Base-by-base conservation (phyloP, 2,797 vertebrate genomes). In the Smutsia temminckii region DNA sequence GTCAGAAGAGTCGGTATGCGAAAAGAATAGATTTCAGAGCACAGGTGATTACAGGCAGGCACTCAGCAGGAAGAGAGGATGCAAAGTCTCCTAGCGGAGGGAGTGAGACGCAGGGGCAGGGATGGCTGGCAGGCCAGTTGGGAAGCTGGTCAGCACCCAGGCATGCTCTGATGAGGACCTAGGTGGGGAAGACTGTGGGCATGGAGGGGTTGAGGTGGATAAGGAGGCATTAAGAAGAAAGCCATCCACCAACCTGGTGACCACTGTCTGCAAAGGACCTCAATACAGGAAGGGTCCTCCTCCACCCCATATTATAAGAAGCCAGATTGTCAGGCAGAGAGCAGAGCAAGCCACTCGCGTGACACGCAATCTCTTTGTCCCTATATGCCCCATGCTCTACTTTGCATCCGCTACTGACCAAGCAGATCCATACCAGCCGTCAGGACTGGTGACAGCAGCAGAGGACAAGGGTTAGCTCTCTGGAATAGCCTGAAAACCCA, bases 401-500 rank as follows among this genome's bases (percentile, higher is more conserved):
- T 20, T 53, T 49, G 46, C 23, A 32, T 46, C 85, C 40, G 37
- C n/a, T 55, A 61, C 61, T 5, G 16, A 40, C 32, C 17, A 14
- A 66, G 57, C 8, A 2, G 37, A 85, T 97, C 83, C 3, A 96
- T 72, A 66, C 42, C 72, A 74, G 91, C 87, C 95, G 68, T 85
- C 63, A 32, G 83, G 69, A 53, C 57, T 18, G 8, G 64, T 21
- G 51, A 66, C 25, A 64, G 93, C 55, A 93, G 89, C 42, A 21
- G 69, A 42, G 68, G 40, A 63, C 84, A 94, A 95, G 51, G 51
- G 83, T 85, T 51, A 93, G 34, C 69, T 40, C 63, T 77, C 95
- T 59, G 1, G 66, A 83, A 84, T 40, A 10, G 77, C 29, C 32
- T 6, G 49, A 80, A 86, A 93, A 18, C 55, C 80, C 84, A 53